Conservation (phyloP, 2,888 invertebrate species). For the Raillietiella orientalis region DNA sequence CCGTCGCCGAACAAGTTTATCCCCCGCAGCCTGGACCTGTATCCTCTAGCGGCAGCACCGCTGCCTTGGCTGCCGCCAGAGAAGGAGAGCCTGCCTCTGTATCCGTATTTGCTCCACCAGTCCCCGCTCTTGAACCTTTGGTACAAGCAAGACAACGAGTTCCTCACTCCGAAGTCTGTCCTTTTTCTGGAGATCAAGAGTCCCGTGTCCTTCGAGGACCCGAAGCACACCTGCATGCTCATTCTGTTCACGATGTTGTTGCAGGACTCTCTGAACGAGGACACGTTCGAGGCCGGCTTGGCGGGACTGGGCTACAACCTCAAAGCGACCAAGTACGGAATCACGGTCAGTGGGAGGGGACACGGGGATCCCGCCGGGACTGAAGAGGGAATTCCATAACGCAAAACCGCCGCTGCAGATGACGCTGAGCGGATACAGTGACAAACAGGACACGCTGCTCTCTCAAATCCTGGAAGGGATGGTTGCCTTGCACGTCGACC, state of each 20-base stretch:
- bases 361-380: too few species aligned
- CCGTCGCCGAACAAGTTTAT: too few species aligned
- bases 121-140: slow-evolving; percentile 64
- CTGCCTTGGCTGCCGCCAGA: too few species aligned
- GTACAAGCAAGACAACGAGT: slow-evolving; percentile 83
- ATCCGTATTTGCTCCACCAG: too few species aligned
- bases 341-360: too few species aligned
- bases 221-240: slow-evolving; percentile 42
- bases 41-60: too few species aligned
- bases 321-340: neutral
- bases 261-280: slow-evolving; percentile 62
- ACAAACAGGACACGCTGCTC: slow-evolving; percentile 1
- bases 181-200: slow-evolving; percentile 35
- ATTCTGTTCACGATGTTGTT: slow-evolving; percentile 50
- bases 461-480: too few species aligned
- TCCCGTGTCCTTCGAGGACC: slow-evolving; percentile 57
- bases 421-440: neutral
- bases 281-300: slow-evolving; percentile 24
- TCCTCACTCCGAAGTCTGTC: slow-evolving; percentile 52
- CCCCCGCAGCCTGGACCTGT: too few species aligned
- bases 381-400: too few species aligned
- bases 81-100: too few species aligned
- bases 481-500: too few species aligned
- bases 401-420: too few species aligned
- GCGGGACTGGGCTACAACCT: neutral